A percentile compares a stretch with the other conserved stretches of the same genome.
These are phyloP conservation scores for Drosophila fungiperda DNA, from an alignment of 2,888 invertebrate genomes.

Conservation along the genomic window DNA sequence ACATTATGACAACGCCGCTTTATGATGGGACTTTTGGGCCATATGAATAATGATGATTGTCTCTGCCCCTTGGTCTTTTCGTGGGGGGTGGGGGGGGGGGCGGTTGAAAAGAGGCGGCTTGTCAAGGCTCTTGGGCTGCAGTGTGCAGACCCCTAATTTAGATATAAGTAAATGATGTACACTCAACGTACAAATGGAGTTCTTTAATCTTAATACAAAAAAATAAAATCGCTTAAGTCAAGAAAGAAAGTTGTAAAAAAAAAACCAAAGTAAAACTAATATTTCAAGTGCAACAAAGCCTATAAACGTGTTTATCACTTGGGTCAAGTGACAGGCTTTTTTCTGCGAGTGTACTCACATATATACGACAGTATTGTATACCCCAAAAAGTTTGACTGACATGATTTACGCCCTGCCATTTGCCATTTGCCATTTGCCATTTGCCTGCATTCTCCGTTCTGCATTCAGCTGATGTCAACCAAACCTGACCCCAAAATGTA, in stretches of 20 bases:
- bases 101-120: neutral
- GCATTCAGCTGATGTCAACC: constrained; percentile 48
- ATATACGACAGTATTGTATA: neutral
- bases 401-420: constrained; percentile 51
- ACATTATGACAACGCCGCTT: constrained; percentile 28
- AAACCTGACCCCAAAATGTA: constrained; percentile 72
- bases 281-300: neutral
- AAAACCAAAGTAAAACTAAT: neutral
- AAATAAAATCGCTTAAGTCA: neutral
- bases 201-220: neutral
- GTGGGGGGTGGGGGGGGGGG: too few species aligned
- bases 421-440: constrained; percentile 20
- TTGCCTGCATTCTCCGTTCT: constrained; percentile 29
- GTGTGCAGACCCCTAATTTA: neutral
- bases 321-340: neutral
- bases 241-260: neutral
- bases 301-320: neutral
- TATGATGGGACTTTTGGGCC: constrained; percentile 60
- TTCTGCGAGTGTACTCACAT: neutral
- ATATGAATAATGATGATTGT: constrained; percentile 59
- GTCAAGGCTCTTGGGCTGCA: constrained; percentile 16
- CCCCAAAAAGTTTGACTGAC: constrained; percentile 17
- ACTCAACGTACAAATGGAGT: neutral
- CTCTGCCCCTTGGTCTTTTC: constrained; percentile 36
- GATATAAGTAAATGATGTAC: constrained; percentile 2